Percentiles rank a stretch among this genome's conserved stretches.
Conservation (phyloP, 2,888 invertebrate genomes). For the Aphidius colemani region DNA sequence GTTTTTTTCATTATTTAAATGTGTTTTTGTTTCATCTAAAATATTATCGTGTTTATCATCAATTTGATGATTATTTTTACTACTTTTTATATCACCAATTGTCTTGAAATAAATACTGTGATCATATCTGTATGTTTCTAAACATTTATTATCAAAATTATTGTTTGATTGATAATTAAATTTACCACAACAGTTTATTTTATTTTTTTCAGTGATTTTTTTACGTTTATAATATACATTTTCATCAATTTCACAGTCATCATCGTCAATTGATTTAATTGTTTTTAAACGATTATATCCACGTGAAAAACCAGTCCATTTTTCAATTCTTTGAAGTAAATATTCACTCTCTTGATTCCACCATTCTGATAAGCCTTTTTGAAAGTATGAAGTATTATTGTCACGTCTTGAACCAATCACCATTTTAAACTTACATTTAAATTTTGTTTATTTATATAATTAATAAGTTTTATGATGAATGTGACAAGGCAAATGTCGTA, state of each 20-base stretch:
- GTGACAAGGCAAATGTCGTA: background rate
- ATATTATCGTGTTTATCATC: conserved; percentile 22
- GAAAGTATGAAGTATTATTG: conserved; percentile 35
- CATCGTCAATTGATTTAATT: conserved; percentile 45
- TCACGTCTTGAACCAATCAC: conserved; percentile 35
- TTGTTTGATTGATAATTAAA: conserved; percentile 53
- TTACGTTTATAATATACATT: conserved; percentile 34
- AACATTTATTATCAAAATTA: conserved; percentile 49
- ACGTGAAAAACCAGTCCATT: conserved; percentile 52
- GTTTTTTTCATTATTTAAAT: conserved; percentile 34
- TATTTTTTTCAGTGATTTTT: conserved; percentile 43
- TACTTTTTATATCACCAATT: conserved; percentile 51
- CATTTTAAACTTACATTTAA: conserved; percentile 24
- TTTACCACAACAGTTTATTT: conserved; percentile 50
- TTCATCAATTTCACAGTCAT: conserved; percentile 33
- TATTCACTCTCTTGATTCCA: conserved; percentile 56
- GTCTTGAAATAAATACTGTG: conserved; percentile 58
- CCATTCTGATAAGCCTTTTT: conserved; percentile 51
- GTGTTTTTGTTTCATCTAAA: no score
- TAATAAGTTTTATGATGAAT: background rate
- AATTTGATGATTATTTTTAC: conserved; percentile 32
- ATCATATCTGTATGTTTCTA: conserved; percentile 55
- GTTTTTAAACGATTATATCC: conserved; percentile 55
- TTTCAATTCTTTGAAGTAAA: conserved; percentile 52
- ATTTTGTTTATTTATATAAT: background rate